A percentile compares a stretch with the other conserved stretches of the same genome.
These are phyloP conservation scores for Aradophagus sp. DNA, from an alignment of 1,140 invertebrate genomes.

Conservation along the genomic window DNA sequence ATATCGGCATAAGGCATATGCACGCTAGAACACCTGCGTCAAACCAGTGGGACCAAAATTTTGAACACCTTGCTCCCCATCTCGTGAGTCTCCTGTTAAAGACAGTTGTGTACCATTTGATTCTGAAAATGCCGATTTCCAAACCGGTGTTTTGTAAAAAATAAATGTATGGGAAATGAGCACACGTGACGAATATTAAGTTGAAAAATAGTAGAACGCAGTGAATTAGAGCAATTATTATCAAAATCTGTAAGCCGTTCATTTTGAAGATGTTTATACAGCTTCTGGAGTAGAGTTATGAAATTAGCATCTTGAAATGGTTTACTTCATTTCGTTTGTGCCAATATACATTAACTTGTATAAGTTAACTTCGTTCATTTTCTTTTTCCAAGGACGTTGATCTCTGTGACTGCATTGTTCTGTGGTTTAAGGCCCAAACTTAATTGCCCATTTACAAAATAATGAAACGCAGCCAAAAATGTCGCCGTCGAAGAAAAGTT, in stretches of 20 bases:
- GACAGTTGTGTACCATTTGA: conserved; percentile 85
- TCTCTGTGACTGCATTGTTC: too few species aligned
- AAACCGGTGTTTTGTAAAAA: conserved; percentile 85
- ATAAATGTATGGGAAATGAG: conserved; percentile 85
- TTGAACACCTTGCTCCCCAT: conserved; percentile 81
- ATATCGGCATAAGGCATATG: conserved; percentile 79
- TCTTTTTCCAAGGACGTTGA: too few species aligned
- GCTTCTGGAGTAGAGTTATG: too few species aligned
- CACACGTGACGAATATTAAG: conserved; percentile 76
- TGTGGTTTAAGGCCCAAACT: too few species aligned
- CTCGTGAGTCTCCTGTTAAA: conserved; percentile 84
- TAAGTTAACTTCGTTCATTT: too few species aligned
- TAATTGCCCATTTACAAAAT: too few species aligned
- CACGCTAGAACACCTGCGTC: conserved; percentile 79
- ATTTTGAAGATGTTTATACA: too few species aligned
- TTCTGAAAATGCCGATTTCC: conserved; percentile 80
- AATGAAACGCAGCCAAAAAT: too few species aligned
- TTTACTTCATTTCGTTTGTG: too few species aligned
- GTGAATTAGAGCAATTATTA: conserved; percentile 19
- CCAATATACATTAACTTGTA: too few species aligned
- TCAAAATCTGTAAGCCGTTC: conserved; percentile 26
- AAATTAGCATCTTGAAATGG: too few species aligned
- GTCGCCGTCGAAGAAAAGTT: too few species aligned
- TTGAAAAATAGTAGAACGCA: conserved; percentile 47
- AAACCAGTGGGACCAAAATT: conserved; percentile 82